Evolutionary conservation across 2,113 vertebrate genomes (phyloP), one percentile per base, ranked within the genome.

Genomic region (Indicator maculatus): DNA sequence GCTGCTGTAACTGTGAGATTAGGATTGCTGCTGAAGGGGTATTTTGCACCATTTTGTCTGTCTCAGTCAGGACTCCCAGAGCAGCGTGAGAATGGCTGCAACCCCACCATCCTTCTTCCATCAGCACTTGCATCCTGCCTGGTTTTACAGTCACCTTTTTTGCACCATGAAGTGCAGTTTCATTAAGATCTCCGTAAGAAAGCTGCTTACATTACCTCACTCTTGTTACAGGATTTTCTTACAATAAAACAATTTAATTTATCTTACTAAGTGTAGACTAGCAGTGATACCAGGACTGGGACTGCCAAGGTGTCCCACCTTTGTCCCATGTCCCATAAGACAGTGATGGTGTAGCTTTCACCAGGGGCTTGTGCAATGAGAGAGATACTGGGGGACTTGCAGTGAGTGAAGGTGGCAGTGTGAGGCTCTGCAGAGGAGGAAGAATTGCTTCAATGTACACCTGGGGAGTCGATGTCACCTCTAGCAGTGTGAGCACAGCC

Each of bases 281-380:
- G 31, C 41, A 23, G 27, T 41, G 80, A 47, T 38, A 63, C 7
- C 38, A 56, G 30, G 23, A 16, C 20, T 4, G 45, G 47, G n/a
- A 28, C 33, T 8, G 1, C 24, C 17, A 33, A 41, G 38, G 44
- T 69, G 45, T 89, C 59, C 41, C 28, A 56, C 21, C 20, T 21
- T 63, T 8, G 2, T 66, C 31, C 73, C 5, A 0, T 33, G 21
- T 52, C n/a, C 66, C 28, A 1, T 39, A 21, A 15, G 36, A 28
- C 21, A 38, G 13, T 2, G 1, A 5, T 3, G 63, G 65, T 18
- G 14, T 28, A 44, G 33, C 5, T 77, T 61, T 73, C 82, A 41
- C 44, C 5, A 4, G 27, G 45, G 12, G 0, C 12, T 73, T 3
- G 0, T 31, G 52, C 61, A 71, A 9, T 58, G 53, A 12, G 66